Evolutionary conservation across 2,113 vertebrate species (phyloP), one percentile per base, ranked within the genome.

Genomic region (Rhadina sibilatrix): DNA sequence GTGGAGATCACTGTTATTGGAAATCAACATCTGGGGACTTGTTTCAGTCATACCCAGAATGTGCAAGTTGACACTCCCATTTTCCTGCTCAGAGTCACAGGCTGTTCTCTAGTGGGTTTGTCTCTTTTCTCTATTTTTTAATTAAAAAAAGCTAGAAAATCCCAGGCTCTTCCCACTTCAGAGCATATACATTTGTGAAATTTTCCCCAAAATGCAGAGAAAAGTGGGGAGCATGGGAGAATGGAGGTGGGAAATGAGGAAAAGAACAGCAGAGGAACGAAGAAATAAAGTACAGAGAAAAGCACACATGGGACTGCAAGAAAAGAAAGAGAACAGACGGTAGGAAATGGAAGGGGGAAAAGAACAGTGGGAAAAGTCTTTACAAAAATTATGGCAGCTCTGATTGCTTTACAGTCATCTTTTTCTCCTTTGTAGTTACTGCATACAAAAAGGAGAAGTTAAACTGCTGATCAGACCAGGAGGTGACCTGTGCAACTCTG

Each of bases 221-320:
- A 88, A 47, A 22, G 18, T 15, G 12, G 17, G 5, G 13, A 12
- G 10, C 0, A 0, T 44, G 23, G 1, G 1, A 6, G 5, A 5
- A 11, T 8, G 5, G 13, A 19, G 11, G 17, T 15, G 12, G 8
- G 12, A 56, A 82, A 80, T n/a, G 11, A 76, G 20, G 31, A 59
- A 57, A 60, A 46, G 37, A 52, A n/a, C 28, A 89, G 37, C 27
- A 61, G 50, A 88, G 11, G 16, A 64, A 63, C 74, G 12, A 70
- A 44, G 52, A 89, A 78, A 68, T 57, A 25, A 68, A 74, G n/a
- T 28, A 57, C 16, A 35, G 37, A 71, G 46, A 64, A 46, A 79
- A 83, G 33, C 14, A 54, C 5, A 65, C 1, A 17, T 12, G 76
- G 42, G 13, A 66, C 9, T 80, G 54, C 16, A 83, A 61, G 12